Conservation (phyloP, 1,140 invertebrate species). For the Eupeodes corollae region DNA sequence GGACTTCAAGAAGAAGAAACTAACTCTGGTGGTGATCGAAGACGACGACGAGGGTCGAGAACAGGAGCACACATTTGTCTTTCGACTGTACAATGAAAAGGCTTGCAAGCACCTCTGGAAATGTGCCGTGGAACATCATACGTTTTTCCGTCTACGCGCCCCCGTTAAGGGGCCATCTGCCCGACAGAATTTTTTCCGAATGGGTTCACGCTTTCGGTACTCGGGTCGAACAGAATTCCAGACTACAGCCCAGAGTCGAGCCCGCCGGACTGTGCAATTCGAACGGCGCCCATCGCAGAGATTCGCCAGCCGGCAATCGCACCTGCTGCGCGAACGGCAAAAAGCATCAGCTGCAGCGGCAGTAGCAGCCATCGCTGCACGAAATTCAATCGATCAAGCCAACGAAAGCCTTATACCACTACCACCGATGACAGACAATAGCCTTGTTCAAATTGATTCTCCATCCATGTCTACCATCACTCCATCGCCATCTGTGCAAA, state of each 20-base stretch:
- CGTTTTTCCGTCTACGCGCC: constrained; percentile 90
- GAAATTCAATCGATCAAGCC: not conserved
- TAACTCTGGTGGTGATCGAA: constrained; percentile 89
- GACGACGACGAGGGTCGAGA: constrained; percentile 89
- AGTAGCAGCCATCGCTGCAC: constrained; percentile 34
- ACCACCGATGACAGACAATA: not conserved
- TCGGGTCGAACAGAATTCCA: constrained; percentile 93
- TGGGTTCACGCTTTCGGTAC: constrained; percentile 93
- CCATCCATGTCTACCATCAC: constrained; percentile 17
- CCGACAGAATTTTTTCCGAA: constrained; percentile 90
- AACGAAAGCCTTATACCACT: not conserved
- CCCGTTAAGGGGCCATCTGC: constrained; percentile 80
- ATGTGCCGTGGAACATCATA: constrained; percentile 97
- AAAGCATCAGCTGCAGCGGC: constrained; percentile 41
- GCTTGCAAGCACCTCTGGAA: constrained; percentile 99
- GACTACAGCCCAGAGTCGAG: constrained; percentile 78
- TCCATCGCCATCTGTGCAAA: constrained; percentile 32
- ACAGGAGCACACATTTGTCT: constrained; percentile 88
- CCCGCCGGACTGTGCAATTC: constrained; percentile 83
- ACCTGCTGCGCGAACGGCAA: constrained; percentile 64
- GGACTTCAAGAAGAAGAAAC: constrained; percentile 92
- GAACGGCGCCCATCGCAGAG: constrained; percentile 92
- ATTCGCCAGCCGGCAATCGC: constrained; percentile 80
- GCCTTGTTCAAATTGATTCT: constrained; percentile 13
- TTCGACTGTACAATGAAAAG: constrained; percentile 86